Evolutionary conservation across 1,140 invertebrate genomes (phyloP).

Genomic region (Tribolium madens): DNA sequence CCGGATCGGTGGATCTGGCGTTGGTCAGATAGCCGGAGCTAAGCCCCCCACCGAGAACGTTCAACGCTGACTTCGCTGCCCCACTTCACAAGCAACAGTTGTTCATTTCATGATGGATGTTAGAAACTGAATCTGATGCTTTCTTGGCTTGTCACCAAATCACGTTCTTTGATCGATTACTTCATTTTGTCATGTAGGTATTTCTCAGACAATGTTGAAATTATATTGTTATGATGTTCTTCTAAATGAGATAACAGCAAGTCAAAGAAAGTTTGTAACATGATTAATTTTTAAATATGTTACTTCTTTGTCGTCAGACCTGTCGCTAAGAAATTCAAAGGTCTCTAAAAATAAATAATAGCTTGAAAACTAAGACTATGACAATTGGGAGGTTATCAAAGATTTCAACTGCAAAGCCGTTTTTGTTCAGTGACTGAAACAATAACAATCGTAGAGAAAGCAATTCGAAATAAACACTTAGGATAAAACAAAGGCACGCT

Average conservation of each 20-base stretch:
- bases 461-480: background rate
- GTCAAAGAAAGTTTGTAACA: background rate
- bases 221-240: background rate
- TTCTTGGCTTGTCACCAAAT: slow-evolving; percentile 33
- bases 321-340: background rate
- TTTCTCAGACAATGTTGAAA: background rate
- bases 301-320: background rate
- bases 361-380: no score
- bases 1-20: slow-evolving; percentile 2
- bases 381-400: background rate
- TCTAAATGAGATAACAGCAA: background rate
- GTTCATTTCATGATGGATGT: slow-evolving; percentile 34
- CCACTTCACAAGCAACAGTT: slow-evolving; percentile 24
- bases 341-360: no score
- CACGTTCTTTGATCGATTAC: slow-evolving; percentile 38
- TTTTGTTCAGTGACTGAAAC: background rate
- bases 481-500: background rate
- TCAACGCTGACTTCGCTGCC: slow-evolving; percentile 15
- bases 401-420: background rate
- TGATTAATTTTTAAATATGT: background rate
- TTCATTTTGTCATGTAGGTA: slow-evolving; percentile 22
- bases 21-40: slow-evolving; percentile 23
- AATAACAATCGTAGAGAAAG: background rate
- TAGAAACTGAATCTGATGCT: slow-evolving; percentile 34
- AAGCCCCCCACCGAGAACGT: slow-evolving; percentile 21